phyloP scores from a whole-genome alignment of 2,113 vertebrate species.

The Ancistrus triradiatus region DNA sequence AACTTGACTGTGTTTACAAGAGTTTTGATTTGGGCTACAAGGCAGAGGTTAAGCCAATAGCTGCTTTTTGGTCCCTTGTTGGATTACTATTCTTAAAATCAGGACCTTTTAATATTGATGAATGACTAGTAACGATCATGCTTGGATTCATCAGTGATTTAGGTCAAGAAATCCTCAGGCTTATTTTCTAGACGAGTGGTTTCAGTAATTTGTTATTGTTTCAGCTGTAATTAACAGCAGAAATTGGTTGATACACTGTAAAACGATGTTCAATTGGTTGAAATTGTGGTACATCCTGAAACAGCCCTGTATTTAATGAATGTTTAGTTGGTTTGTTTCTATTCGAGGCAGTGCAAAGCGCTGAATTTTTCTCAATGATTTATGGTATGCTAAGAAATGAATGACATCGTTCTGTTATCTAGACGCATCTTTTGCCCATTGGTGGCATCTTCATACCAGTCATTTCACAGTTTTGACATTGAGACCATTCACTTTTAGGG shows the following conservation, averaged over 20 bases:
- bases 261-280: neutral
- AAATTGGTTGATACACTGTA: constrained; percentile 5
- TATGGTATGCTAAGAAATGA: too few species aligned
- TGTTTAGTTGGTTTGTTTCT: neutral
- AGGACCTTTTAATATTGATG: constrained; percentile 57
- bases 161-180: constrained; percentile 23
- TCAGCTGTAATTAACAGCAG: constrained; percentile 5
- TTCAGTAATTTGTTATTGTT: neutral
- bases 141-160: constrained; percentile 15
- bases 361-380: neutral
- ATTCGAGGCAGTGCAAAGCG: constrained; percentile 1
- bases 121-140: constrained; percentile 2
- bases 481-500: too few species aligned
- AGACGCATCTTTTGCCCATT: too few species aligned
- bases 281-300: constrained; percentile 12
- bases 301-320: neutral
- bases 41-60: constrained; percentile 48
- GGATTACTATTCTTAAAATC: constrained; percentile 51
- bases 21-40: constrained; percentile 49
- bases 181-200: constrained; percentile 11
- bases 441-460: too few species aligned
- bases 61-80: constrained; percentile 19
- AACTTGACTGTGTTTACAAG: constrained; percentile 66
- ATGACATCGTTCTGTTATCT: too few species aligned
- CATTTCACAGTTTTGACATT: too few species aligned